Evolutionary conservation across 2,113 vertebrate genomes (phyloP).

Genomic region (Melanocharis versteri): DNA sequence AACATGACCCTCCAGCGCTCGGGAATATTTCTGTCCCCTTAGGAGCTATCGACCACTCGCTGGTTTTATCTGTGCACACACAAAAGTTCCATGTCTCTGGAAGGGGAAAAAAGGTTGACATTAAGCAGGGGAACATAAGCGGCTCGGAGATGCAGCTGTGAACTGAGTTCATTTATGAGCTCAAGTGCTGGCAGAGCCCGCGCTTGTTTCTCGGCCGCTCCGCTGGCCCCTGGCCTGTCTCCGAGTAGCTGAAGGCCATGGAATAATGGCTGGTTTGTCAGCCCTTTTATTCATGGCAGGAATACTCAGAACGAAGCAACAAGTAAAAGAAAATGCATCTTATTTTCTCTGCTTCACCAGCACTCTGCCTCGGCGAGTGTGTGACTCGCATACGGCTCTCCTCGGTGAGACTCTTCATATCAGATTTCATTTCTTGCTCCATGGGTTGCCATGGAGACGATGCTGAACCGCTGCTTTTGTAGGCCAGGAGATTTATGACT

Average conservation of each 20-base stretch:
- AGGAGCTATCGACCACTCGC: conserved; percentile 53
- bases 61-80: conserved; percentile 75
- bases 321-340: conserved; percentile 17
- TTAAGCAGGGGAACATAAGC: conserved; percentile 62
- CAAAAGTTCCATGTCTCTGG: conserved; percentile 74
- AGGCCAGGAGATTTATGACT: conserved; percentile 54
- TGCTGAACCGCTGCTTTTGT: conserved; percentile 42
- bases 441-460: conserved; percentile 65
- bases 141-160: conserved; percentile 66
- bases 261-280: conserved; percentile 49
- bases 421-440: conserved; percentile 64
- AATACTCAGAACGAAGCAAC: conserved; percentile 16
- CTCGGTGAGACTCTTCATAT: conserved; percentile 8
- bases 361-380: neutral
- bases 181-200: conserved; percentile 55
- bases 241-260: neutral
- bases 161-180: conserved; percentile 69
- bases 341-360: conserved; percentile 19
- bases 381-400: conserved; percentile 33
- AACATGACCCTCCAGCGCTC: conserved; percentile 48
- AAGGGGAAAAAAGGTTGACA: conserved; percentile 74
- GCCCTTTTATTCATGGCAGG: conserved; percentile 17
- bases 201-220: conserved; percentile 32
- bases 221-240: neutral
- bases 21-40: conserved; percentile 65